Evolutionary conservation across 2,113 vertebrate genomes (phyloP).

Genomic region (Oreochromis niloticus): DNA sequence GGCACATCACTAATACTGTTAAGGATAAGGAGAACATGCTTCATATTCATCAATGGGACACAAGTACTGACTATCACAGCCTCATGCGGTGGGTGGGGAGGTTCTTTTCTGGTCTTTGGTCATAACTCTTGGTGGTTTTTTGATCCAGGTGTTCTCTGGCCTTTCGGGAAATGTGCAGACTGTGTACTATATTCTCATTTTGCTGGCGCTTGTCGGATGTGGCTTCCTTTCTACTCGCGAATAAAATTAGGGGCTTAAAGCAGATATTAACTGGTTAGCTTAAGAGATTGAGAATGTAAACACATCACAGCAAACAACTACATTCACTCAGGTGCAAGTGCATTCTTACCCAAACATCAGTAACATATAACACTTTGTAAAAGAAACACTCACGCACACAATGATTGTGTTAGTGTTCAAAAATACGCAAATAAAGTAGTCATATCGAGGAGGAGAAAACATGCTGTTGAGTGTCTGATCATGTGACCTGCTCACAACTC

Average conservation of each 20-base stretch:
- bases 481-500: neutral
- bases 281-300: slow-evolving; percentile 57
- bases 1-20: slow-evolving; percentile 66
- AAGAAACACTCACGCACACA: slow-evolving; percentile 41
- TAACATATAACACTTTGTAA: slow-evolving; percentile 53
- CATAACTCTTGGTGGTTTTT: slow-evolving; percentile 23
- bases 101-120: slow-evolving; percentile 43
- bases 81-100: neutral
- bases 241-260: slow-evolving; percentile 42
- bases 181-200: neutral
- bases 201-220: neutral
- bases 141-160: slow-evolving; percentile 1
- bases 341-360: slow-evolving; percentile 69
- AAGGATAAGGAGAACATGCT: slow-evolving; percentile 48
- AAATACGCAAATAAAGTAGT: slow-evolving; percentile 12
- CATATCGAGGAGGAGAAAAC: slow-evolving; percentile 29
- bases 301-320: slow-evolving; percentile 56
- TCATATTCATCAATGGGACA: slow-evolving; percentile 49
- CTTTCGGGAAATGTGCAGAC: slow-evolving; percentile 1
- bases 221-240: slow-evolving; percentile 24
- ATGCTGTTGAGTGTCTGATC: slow-evolving; percentile 25
- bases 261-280: slow-evolving; percentile 49
- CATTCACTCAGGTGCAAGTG: slow-evolving; percentile 74
- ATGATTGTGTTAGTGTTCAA: slow-evolving; percentile 40
- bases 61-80: slow-evolving; percentile 54